These are phyloP conservation scores for Pseudopodoces humilis DNA, from an alignment of 2,113 vertebrate species.

Conservation along the genomic window DNA sequence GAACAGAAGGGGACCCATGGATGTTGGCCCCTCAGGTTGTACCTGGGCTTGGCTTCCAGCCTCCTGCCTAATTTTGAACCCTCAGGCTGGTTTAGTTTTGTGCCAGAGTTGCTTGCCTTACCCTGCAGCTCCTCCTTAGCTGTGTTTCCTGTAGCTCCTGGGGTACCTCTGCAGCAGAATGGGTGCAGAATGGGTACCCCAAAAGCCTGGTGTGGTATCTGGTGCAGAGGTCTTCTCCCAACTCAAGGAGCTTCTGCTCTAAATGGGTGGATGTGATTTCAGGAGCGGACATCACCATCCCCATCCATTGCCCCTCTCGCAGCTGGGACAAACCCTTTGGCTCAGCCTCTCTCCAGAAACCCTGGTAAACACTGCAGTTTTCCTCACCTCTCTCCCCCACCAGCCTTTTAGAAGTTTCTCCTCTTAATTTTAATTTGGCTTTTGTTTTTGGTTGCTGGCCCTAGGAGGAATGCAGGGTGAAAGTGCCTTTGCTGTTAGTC, in stretches of 20 bases:
- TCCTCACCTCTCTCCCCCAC: rapidly evolving
- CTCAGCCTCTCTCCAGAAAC: conserved; percentile 18
- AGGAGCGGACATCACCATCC: conserved; percentile 32
- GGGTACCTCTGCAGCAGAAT: neutral
- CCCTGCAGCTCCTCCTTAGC: neutral
- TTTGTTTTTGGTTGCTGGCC: neutral
- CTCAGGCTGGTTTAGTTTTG: neutral
- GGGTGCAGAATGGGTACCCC: neutral
- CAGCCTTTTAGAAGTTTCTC: neutral
- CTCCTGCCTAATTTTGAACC: neutral
- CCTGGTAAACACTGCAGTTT: conserved; percentile 50
- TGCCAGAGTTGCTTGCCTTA: neutral
- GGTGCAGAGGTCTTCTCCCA: neutral
- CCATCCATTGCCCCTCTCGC: neutral
- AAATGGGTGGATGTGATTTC: neutral
- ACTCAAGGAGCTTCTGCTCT: neutral
- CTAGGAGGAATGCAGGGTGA: neutral
- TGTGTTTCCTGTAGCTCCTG: neutral
- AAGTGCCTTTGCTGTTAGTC: neutral
- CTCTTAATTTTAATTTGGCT: neutral
- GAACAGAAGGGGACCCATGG: neutral
- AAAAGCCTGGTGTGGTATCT: neutral
- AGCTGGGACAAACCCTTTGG: neutral
- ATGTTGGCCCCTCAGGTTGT: neutral
- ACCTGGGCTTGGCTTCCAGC: neutral